These are phyloP conservation scores for Contarinia nasturtii DNA, from an alignment of 1,140 invertebrate genomes.

Conservation along the genomic window DNA sequence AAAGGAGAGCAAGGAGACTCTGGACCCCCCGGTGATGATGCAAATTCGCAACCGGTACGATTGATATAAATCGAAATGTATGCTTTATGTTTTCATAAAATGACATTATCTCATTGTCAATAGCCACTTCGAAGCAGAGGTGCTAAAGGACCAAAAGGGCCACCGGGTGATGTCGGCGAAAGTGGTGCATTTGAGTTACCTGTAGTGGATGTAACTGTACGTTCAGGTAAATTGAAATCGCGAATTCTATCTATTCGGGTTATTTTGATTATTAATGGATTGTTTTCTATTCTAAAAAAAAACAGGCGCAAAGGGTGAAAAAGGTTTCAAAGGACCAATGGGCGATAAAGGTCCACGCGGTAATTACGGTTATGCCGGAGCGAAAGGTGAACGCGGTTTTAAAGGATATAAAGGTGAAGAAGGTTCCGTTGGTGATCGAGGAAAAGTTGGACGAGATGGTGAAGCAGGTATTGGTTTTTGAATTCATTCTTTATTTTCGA, in stretches of 20 bases:
- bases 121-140: conserved; percentile 20
- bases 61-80: too few relatives aligned
- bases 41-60: background rate
- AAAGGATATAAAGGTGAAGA: conserved; percentile 25
- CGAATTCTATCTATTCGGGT: too few relatives aligned
- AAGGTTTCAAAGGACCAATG: conserved; percentile 20
- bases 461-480: conserved; percentile 17
- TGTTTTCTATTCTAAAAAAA: background rate
- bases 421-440: conserved; percentile 11
- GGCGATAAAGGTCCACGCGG: conserved; percentile 41
- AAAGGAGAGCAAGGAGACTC: conserved; percentile 35
- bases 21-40: conserved; percentile 31
- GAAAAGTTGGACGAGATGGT: conserved; percentile 20
- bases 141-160: conserved; percentile 33
- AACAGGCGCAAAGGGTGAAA: conserved; percentile 35
- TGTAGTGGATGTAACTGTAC: background rate
- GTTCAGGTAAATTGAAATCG: background rate
- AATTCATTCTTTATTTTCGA: too few relatives aligned
- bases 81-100: background rate
- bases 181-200: conserved; percentile 13
- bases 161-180: conserved; percentile 27
- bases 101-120: too few relatives aligned
- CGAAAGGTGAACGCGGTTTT: conserved; percentile 31
- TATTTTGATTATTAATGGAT: too few relatives aligned
- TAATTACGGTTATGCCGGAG: conserved; percentile 31